Evolutionary conservation across 2,797 vertebrate species (phyloP).

Genomic region (Acipenser ruthenus): DNA sequence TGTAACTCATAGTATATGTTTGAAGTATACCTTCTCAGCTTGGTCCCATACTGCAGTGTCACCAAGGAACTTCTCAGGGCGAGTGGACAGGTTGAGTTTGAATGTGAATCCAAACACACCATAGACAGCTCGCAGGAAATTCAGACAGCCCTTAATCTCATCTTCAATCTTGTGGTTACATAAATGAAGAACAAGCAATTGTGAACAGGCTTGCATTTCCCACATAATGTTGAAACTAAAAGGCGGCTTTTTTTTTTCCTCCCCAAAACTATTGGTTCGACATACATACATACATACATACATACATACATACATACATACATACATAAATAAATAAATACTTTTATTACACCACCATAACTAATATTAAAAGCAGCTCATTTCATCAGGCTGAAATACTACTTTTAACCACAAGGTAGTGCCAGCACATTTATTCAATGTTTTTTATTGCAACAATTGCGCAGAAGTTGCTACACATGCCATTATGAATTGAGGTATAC

Average conservation of each 20-base stretch:
- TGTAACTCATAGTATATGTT: not conserved
- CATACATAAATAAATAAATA: too few relatives aligned
- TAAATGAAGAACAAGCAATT: not conserved
- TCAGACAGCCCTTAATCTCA: constrained; percentile 90
- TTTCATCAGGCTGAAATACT: not conserved
- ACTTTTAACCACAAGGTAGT: not conserved
- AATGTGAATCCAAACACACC: constrained; percentile 89
- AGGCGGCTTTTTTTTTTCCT: too few relatives aligned
- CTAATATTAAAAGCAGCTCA: too few relatives aligned
- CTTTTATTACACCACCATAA: too few relatives aligned
- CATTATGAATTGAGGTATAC: too few relatives aligned
- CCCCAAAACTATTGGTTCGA: too few relatives aligned
- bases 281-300: too few relatives aligned
- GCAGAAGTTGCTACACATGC: too few relatives aligned
- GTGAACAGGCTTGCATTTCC: not conserved
- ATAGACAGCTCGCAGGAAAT: constrained; percentile 85
- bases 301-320: too few relatives aligned
- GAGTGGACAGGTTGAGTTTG: constrained; percentile 92
- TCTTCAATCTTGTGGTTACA: constrained; percentile 68
- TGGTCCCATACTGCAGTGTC: constrained; percentile 83
- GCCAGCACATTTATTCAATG: too few relatives aligned
- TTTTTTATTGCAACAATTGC: too few relatives aligned
- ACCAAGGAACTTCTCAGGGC: constrained; percentile 92
- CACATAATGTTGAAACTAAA: not conserved
- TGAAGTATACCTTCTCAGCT: constrained; percentile 79